Conservation (phyloP, 2,113 vertebrate genomes). For the Ictalurus punctatus region DNA sequence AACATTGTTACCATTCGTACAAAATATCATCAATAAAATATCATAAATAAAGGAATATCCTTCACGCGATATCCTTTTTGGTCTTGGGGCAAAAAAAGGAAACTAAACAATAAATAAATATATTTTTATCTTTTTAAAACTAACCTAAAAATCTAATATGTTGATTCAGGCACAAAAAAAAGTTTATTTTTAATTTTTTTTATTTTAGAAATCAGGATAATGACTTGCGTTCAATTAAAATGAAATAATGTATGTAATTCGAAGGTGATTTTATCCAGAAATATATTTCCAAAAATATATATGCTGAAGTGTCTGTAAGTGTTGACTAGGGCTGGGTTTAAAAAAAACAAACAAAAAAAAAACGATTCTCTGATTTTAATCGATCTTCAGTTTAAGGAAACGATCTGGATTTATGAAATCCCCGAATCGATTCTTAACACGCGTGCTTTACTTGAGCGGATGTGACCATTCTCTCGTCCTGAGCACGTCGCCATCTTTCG, state of each 20-base stretch:
- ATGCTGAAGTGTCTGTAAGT: background rate
- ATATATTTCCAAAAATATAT: too few relatives aligned
- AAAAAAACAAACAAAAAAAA: too few relatives aligned
- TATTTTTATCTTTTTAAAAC: background rate
- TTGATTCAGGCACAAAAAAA: background rate
- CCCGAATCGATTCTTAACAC: too few relatives aligned
- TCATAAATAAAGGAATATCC: background rate
- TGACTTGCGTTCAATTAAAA: background rate
- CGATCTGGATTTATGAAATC: too few relatives aligned
- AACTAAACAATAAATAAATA: background rate
- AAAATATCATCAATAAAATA: background rate
- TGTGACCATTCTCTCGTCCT: too few relatives aligned
- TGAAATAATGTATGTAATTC: background rate
- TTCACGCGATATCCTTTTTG: too few relatives aligned
- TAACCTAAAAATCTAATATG: background rate
- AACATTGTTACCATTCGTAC: background rate
- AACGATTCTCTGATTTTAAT: too few relatives aligned
- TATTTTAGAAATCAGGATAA: background rate
- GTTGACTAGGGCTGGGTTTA: background rate
- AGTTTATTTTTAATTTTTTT: background rate
- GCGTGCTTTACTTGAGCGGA: too few relatives aligned
- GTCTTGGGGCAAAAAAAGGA: background rate
- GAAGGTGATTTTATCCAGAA: background rate
- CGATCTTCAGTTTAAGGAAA: too few relatives aligned
- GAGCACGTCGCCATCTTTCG: too few relatives aligned